phyloP scores from a whole-genome alignment of 2,888 invertebrate genomes.

The Standfussiana lucernea region DNA sequence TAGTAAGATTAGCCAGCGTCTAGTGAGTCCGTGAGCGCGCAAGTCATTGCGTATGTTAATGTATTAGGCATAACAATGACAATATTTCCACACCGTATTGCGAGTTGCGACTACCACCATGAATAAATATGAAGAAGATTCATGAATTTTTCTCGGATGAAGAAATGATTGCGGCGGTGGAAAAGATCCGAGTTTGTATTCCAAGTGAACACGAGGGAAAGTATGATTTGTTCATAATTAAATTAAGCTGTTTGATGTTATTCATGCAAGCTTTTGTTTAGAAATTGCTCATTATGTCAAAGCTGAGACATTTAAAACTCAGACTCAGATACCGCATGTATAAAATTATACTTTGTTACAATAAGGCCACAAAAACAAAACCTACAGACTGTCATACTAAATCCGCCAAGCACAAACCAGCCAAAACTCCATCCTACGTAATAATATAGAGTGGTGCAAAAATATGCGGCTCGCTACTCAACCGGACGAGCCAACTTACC shows the following conservation, averaged over 20 bases:
- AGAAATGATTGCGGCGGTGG: constrained; percentile 68
- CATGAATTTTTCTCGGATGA: constrained; percentile 70
- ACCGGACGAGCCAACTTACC: constrained; percentile 62
- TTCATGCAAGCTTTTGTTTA: constrained; percentile 7
- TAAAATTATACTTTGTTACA: neutral
- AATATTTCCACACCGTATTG: constrained; percentile 70
- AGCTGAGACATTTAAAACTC: neutral
- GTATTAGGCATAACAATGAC: constrained; percentile 69
- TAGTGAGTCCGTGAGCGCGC: constrained; percentile 11
- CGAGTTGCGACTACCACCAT: constrained; percentile 68
- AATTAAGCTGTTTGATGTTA: constrained; percentile 22
- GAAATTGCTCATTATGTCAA: neutral
- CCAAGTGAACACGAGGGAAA: constrained; percentile 21
- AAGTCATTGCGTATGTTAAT: constrained; percentile 56
- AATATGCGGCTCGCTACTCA: constrained; percentile 53
- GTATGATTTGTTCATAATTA: constrained; percentile 49
- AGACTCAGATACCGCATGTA: neutral
- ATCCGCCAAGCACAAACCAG: constrained; percentile 13
- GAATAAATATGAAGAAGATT: constrained; percentile 76
- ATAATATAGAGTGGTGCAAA: constrained; percentile 59
- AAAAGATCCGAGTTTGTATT: constrained; percentile 59
- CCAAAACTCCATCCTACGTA: constrained; percentile 42
- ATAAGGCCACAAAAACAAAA: constrained; percentile 17
- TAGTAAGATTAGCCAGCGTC: constrained; percentile 11
- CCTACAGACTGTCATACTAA: constrained; percentile 17